Evolutionary conservation across 2,113 vertebrate species (phyloP), one percentile per base, ranked within the genome.

Genomic region (Lasiurus cinereus): DNA sequence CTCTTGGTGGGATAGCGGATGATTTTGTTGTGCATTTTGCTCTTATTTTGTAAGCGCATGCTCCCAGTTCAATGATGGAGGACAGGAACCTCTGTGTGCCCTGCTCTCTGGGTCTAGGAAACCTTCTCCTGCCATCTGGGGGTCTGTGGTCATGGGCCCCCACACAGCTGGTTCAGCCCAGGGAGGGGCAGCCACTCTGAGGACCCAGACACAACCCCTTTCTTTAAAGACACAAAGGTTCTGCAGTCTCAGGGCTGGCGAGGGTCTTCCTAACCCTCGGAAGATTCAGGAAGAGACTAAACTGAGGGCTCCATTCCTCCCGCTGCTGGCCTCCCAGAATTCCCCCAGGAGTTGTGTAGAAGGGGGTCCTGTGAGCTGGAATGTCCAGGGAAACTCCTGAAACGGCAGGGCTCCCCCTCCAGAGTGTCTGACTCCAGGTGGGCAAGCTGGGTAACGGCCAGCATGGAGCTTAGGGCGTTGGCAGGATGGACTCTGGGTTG

Each of bases 41-140:
- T 85, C 85, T 87, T 69, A 27, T 83, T 64, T 29, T 74, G 80
- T 64, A 85, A 88, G 83, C 91, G 29, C 27, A 36, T 54, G 9
- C n/a, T 54, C 50, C 21, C n/a, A n/a, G n/a, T n/a, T n/a, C n/a
- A n/a, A n/a, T n/a, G n/a, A n/a, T n/a, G n/a, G 27, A 39, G 18
- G 15, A 66, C 9, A 83, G 18, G 56, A 46, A 64, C 24, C 19
- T 86, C 59, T 66, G 66, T 64, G 15, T 39, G 39, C 48, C 39
- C 50, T 54, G 27, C n/a, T 92, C 52, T 95, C 67, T 7, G 73
- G 74, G 31, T 4, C 27, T 19, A 19, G 79, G 76, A 67, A 76
- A 24, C 12, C 39, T 10, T 69, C 18, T 48, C 19, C 13, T 39
- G 50, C 43, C 66, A 10, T 9, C 24, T 3, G 5, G 64, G 59